A percentile compares a stretch with the other conserved stretches of the same genome.
These are phyloP conservation scores for Myrmecobius fasciatus DNA, from an alignment of 2,113 vertebrate species.

Conservation along the genomic window DNA sequence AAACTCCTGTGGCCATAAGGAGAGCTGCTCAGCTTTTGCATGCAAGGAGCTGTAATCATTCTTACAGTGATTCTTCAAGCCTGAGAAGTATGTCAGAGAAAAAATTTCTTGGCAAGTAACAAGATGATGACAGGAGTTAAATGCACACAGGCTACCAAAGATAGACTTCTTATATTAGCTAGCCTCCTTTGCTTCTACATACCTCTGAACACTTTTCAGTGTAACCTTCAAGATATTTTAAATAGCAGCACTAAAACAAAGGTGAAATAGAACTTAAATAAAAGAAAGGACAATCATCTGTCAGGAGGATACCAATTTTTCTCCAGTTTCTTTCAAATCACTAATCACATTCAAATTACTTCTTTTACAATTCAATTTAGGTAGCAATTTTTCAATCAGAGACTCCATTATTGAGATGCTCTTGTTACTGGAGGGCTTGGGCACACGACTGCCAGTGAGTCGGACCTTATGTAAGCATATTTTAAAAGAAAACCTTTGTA, in stretches of 20 bases:
- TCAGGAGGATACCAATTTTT: background rate
- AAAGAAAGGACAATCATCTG: background rate
- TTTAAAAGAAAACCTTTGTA: slow-evolving; percentile 48
- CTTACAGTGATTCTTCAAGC: background rate
- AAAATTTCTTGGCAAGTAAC: background rate
- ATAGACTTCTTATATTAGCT: background rate
- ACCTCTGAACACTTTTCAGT: background rate
- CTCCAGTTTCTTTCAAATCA: background rate
- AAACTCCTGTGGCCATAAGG: background rate
- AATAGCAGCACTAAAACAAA: background rate
- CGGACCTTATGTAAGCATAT: slow-evolving; percentile 14
- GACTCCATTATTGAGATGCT: background rate
- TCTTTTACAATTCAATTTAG: background rate
- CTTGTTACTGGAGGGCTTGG: slow-evolving; percentile 30
- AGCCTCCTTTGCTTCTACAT: background rate
- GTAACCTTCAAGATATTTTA: background rate
- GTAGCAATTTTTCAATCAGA: background rate
- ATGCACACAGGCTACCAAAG: background rate
- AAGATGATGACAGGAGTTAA: background rate
- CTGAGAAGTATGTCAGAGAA: background rate
- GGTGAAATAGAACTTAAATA: background rate
- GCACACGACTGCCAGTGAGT: background rate
- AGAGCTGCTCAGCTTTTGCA: slow-evolving; percentile 15
- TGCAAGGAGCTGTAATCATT: background rate
- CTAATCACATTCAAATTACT: background rate